These are phyloP conservation scores for Microplitis mediator DNA, from an alignment of 1,140 invertebrate genomes.

Conservation along the genomic window DNA sequence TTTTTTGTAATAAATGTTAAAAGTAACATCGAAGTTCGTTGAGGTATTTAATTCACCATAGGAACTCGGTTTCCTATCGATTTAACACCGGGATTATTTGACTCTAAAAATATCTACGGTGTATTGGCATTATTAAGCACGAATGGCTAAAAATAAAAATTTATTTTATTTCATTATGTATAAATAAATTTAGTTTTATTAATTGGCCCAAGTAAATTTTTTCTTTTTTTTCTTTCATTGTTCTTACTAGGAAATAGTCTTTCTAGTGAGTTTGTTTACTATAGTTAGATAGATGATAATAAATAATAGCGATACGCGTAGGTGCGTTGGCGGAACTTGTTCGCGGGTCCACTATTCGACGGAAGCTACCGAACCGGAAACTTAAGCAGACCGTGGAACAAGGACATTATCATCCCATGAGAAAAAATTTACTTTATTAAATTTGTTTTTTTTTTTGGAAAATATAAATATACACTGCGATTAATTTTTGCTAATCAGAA, in stretches of 20 bases:
- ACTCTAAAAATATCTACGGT: slow-evolving; percentile 45
- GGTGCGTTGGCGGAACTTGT: slow-evolving; percentile 14
- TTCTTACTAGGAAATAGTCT: neutral
- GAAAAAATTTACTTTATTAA: no score
- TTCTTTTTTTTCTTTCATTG: neutral
- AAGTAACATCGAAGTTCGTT: neutral
- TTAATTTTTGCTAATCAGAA: no score
- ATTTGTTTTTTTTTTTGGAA: neutral
- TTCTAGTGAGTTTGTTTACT: slow-evolving; percentile 7
- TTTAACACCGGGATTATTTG: slow-evolving; percentile 47
- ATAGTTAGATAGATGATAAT: neutral
- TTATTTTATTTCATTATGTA: neutral
- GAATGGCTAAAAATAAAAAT: neutral
- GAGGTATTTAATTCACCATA: slow-evolving; percentile 19
- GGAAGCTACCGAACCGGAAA: slow-evolving; percentile 53
- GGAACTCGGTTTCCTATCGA: slow-evolving; percentile 50
- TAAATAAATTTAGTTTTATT: neutral
- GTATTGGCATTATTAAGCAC: neutral
- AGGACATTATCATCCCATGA: slow-evolving; percentile 43
- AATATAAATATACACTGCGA: no score
- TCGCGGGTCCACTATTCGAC: neutral
- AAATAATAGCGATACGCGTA: slow-evolving; percentile 21
- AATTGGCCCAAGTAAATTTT: neutral
- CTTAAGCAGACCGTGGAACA: slow-evolving; percentile 58
- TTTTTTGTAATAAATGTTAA: neutral